A percentile compares a stretch with the other conserved stretches of the same genome.
These are phyloP conservation scores for Dromaius novaehollandiae DNA, from an alignment of 2,113 vertebrate genomes.

Conservation along the genomic window DNA sequence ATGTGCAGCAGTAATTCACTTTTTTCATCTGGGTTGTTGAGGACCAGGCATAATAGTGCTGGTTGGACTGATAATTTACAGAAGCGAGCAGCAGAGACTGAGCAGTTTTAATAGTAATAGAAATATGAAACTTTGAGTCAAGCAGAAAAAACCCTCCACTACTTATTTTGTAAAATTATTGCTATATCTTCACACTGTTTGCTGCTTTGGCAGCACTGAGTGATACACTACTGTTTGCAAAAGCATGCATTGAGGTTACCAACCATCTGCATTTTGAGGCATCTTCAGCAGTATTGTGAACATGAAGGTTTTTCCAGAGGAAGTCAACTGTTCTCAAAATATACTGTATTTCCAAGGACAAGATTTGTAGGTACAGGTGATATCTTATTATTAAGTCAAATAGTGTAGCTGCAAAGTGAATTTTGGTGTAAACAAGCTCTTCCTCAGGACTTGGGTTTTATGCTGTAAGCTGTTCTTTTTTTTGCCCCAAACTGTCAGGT, in stretches of 20 bases:
- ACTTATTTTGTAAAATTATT: conserved; percentile 21
- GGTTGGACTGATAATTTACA: conserved; percentile 76
- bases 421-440: not conserved
- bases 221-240: not conserved
- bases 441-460: not conserved
- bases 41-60: conserved; percentile 57
- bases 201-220: not conserved
- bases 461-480: not conserved
- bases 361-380: not conserved
- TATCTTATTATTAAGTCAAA: not conserved
- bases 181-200: conserved; percentile 5
- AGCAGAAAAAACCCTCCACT: not conserved
- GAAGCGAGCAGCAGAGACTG: conserved; percentile 71
- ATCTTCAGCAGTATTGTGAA: not conserved
- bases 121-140: conserved; percentile 58
- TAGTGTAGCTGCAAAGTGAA: not conserved
- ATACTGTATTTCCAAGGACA: not conserved
- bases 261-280: not conserved
- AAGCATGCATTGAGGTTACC: not conserved
- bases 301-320: not conserved
- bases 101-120: conserved; percentile 58
- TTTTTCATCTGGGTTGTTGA: conserved; percentile 54
- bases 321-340: not conserved
- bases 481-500: not conserved
- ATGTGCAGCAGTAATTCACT: conserved; percentile 71